Conservation (phyloP, 2,888 invertebrate species). For the Platynereis dumerilii region DNA sequence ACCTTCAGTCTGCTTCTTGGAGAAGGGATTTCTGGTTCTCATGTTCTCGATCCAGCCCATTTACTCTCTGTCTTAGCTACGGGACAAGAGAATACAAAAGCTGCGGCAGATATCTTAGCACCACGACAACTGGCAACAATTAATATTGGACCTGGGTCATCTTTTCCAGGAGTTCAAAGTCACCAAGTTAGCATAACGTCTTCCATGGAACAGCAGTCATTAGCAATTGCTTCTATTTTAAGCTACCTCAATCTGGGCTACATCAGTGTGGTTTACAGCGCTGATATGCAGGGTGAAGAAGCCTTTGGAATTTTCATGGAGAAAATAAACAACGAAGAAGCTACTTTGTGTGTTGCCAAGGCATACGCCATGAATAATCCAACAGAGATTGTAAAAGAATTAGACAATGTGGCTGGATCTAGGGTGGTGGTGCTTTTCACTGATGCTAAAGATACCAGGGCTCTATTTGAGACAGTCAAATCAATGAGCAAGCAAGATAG, state of each 20-base stretch:
- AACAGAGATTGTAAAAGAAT: constrained; percentile 8
- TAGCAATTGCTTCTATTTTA: constrained; percentile 49
- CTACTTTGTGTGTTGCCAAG: constrained; percentile 31
- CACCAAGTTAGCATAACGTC: constrained; percentile 54
- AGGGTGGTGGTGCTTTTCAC: constrained; percentile 59
- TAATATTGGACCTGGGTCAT: constrained; percentile 39
- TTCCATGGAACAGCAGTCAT: constrained; percentile 51
- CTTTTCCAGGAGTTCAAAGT: constrained; percentile 29
- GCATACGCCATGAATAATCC: not conserved
- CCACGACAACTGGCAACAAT: not conserved
- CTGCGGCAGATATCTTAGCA: constrained; percentile 52
- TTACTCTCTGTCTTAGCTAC: constrained; percentile 55
- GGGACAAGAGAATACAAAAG: constrained; percentile 48
- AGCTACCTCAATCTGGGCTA: constrained; percentile 57
- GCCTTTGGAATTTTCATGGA: constrained; percentile 49
- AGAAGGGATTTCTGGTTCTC: constrained; percentile 52
- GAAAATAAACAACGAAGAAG: constrained; percentile 21
- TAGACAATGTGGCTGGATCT: constrained; percentile 9
- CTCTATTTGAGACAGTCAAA: constrained; percentile 52
- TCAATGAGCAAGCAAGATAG: constrained; percentile 37
- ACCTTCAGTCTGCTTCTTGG: constrained; percentile 60
- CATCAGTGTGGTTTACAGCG: constrained; percentile 55
- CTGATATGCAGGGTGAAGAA: constrained; percentile 50
- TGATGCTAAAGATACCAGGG: constrained; percentile 47
- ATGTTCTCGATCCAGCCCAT: constrained; percentile 42